Base-by-base conservation (phyloP, 2,113 vertebrate genomes). In the Spea multiplicata region DNA sequence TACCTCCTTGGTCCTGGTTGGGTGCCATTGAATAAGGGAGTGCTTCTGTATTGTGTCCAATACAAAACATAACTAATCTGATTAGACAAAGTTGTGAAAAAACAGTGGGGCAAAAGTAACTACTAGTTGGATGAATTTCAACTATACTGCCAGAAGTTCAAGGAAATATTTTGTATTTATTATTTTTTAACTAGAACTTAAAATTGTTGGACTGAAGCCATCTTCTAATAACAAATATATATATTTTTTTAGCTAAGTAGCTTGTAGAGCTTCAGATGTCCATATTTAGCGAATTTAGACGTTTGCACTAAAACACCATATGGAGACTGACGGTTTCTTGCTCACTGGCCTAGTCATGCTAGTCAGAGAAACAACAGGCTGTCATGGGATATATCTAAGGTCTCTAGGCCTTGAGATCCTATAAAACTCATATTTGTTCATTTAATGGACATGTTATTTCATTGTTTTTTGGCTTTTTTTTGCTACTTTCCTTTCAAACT, bases 111-210 rank as follows among this genome's bases (percentile, higher is more conserved):
- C 17, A 52, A 72, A 53, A 44, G 7, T 49, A 17, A 12, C 30
- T 44, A 12, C 5, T 61, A 44, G 44, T 52, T 0, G 5, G 52
- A 65, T 74, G 48, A 30, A 47, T 74, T 74, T 64, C 17, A 45
- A 6, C 9, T 8, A 76, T 46, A 13, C 44, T 68, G 30, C 17
- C 55, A 9, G 46, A 55, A 46, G 62, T 53, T 59, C 14, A 17
- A 48, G 46, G 14, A 61, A 47, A 69, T 68, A 45, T 76, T 45
- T 71, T 62, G 13, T 73, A 61, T 71, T 57, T 70, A 49, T 68
- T 55, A 61, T 69, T 75, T 66, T 74, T 59, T 16, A 50, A 50
- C 8, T 64, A 30, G 8, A 64, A 30, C 30, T 64, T 16, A 64
- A 16, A 64, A 13, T 30, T 64, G 12, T 59, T 59, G 9, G 55